phyloP scores from a whole-genome alignment of 2,113 vertebrate genomes.

The Strix aluco region DNA sequence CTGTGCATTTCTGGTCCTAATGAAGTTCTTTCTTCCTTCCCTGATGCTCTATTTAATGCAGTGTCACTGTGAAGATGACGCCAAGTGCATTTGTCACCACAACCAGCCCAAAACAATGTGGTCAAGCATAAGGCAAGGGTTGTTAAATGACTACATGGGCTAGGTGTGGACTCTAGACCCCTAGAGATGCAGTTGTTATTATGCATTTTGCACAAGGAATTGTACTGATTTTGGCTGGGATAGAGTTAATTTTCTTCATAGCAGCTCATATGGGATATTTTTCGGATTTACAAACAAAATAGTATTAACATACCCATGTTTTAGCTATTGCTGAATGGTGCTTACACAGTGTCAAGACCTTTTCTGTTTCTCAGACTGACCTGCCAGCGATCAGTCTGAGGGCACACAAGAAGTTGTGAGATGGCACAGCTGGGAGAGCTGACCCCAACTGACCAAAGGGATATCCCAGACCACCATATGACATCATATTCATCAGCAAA shows the following conservation, averaged over 20 bases:
- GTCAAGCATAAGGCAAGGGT: not conserved
- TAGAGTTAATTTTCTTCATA: not conserved
- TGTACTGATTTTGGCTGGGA: not conserved
- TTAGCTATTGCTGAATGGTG: not conserved
- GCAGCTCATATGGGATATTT: not conserved
- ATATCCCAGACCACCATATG: not conserved
- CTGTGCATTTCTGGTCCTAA: not conserved
- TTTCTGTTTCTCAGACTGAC: not conserved
- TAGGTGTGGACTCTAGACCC: not conserved
- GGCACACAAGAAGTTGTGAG: not conserved
- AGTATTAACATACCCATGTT: not conserved
- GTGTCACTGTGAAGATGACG: not conserved
- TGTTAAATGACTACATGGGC: not conserved
- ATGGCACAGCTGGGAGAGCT: not conserved
- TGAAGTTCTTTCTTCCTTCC: not conserved
- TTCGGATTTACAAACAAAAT: not conserved
- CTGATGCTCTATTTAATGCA: not conserved
- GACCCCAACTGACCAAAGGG: not conserved
- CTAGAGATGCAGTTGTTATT: not conserved
- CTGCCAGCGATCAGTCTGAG: rapidly evolving
- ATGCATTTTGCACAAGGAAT: not conserved
- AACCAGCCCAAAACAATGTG: not conserved
- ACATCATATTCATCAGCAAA: not conserved
- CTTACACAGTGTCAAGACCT: not conserved
- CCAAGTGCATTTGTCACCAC: not conserved